phyloP scores from a whole-genome alignment of 2,797 vertebrate genomes.

The Rhinichthys osculus region DNA sequence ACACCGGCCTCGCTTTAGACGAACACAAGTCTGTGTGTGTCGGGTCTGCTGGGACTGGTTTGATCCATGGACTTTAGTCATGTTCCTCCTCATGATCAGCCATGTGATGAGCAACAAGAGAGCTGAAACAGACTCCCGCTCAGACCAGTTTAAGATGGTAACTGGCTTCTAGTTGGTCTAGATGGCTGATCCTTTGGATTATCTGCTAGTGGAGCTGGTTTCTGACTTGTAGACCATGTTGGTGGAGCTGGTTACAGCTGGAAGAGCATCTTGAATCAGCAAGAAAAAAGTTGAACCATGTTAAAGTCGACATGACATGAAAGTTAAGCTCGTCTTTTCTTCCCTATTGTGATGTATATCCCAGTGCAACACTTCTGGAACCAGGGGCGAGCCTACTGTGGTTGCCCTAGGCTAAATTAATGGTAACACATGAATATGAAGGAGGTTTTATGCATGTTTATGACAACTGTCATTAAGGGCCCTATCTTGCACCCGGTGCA shows the following conservation, averaged over 20 bases:
- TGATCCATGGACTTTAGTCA: slow-evolving; percentile 10
- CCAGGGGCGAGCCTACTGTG: too few species aligned
- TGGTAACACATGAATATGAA: too few species aligned
- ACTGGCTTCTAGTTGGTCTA: background rate
- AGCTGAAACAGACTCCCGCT: background rate
- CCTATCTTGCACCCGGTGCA: too few species aligned
- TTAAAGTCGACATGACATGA: background rate
- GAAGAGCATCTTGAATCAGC: background rate
- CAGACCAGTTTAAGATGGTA: too few species aligned
- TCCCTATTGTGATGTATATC: too few species aligned
- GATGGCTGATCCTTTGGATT: background rate
- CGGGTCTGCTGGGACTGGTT: background rate
- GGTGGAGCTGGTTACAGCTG: too few species aligned
- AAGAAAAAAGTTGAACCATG: background rate
- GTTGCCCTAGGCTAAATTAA: too few species aligned
- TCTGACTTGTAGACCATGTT: background rate
- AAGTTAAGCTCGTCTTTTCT: too few species aligned
- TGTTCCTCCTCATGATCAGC: slow-evolving; percentile 1
- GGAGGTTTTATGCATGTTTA: too few species aligned
- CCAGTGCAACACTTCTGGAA: too few species aligned
- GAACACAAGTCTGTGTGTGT: background rate
- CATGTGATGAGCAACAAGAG: background rate
- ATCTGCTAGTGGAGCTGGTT: background rate
- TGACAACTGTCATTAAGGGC: too few species aligned
- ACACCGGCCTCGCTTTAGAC: background rate